These are phyloP conservation scores for Cavia porcellus DNA, from an alignment of 2,113 vertebrate genomes.

Conservation along the genomic window DNA sequence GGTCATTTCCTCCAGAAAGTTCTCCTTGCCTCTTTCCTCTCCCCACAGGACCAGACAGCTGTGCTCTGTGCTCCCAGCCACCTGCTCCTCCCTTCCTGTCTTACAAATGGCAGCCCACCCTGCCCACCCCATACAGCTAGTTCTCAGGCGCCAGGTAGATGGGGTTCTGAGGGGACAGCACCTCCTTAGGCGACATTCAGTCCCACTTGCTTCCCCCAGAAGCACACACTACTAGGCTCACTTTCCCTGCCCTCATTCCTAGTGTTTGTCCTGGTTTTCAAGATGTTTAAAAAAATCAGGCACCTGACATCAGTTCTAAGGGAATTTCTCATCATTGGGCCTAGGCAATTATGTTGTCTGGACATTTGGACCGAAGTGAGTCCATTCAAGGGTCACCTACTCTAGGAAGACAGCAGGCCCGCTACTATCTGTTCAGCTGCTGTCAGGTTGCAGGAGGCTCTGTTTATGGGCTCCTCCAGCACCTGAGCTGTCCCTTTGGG, in stretches of 20 bases:
- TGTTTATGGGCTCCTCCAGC: neutral
- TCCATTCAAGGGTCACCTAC: neutral
- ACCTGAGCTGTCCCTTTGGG: neutral
- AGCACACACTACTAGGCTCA: fast-evolving
- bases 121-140: fast-evolving
- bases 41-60: neutral
- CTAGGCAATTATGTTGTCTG: neutral
- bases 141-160: neutral
- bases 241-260: neutral
- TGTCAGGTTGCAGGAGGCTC: too few species aligned
- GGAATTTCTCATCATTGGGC: neutral
- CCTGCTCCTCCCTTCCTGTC: neutral
- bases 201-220: neutral
- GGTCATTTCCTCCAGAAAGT: neutral
- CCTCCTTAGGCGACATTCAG: neutral
- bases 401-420: neutral
- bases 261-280: neutral
- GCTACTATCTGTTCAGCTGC: neutral
- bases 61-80: neutral
- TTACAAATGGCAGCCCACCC: neutral
- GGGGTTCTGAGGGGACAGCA: fast-evolving
- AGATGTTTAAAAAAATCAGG: neutral
- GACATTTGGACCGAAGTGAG: neutral
- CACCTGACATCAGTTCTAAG: neutral
- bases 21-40: neutral